These are phyloP conservation scores for Enchytraeus crypticus DNA, from an alignment of 2,888 invertebrate genomes.

Conservation along the genomic window DNA sequence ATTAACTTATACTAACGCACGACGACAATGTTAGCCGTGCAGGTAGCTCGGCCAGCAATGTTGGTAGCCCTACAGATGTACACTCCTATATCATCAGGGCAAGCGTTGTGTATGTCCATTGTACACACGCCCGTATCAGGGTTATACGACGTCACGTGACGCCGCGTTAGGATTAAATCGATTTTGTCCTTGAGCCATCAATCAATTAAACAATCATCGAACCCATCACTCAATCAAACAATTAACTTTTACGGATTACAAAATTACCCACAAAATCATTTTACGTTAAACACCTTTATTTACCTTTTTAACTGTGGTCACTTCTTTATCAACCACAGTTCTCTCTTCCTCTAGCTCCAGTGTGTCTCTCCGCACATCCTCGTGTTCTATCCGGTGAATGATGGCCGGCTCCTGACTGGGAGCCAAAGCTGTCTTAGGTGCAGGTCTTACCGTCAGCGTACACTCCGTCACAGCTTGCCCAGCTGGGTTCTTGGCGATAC, in stretches of 20 bases:
- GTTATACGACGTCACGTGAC: conserved; percentile 15
- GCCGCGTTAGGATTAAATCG: conserved; percentile 13
- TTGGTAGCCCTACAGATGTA: conserved; percentile 90
- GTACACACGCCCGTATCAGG: conserved; percentile 59
- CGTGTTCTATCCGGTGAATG: neutral
- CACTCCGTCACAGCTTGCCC: conserved; percentile 66
- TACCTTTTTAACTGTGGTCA: conserved; percentile 24
- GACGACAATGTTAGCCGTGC: conserved; percentile 63
- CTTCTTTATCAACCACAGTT: conserved; percentile 15
- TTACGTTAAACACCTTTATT: too few relatives aligned
- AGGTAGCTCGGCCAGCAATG: conserved; percentile 73
- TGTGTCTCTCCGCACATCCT: conserved; percentile 4
- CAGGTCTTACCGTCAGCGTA: conserved; percentile 20
- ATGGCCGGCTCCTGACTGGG: conserved; percentile 1
- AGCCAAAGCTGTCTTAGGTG: conserved; percentile 7
- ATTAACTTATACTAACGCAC: conserved; percentile 50
- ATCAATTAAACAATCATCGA: too few relatives aligned
- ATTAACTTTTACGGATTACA: too few relatives aligned
- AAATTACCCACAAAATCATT: too few relatives aligned
- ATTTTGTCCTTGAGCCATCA: conserved; percentile 66
- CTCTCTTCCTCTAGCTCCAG: conserved; percentile 9
- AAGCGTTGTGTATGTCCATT: conserved; percentile 70
- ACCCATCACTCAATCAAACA: too few relatives aligned
- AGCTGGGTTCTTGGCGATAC: conserved; percentile 68
- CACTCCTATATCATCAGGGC: conserved; percentile 68